These are phyloP conservation scores for Falco naumanni DNA, from an alignment of 2,797 vertebrate species.

Conservation along the genomic window DNA sequence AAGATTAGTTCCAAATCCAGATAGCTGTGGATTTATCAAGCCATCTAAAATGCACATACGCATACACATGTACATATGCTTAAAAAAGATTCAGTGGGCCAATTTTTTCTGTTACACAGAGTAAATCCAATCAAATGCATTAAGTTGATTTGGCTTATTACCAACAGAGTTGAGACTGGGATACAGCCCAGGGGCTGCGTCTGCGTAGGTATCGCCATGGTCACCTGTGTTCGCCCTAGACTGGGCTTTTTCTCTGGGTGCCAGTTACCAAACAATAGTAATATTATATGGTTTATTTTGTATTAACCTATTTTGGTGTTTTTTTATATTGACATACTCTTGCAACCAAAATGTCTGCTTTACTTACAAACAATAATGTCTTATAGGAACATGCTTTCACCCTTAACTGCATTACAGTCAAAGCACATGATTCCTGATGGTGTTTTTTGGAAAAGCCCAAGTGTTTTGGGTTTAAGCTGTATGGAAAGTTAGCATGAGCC, in stretches of 20 bases:
- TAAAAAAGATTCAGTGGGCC: neutral
- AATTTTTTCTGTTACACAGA: neutral
- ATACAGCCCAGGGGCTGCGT: neutral
- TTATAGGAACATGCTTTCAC: neutral
- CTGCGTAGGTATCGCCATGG: neutral
- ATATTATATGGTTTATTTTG: neutral
- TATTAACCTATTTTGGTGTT: neutral
- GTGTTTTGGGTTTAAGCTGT: neutral
- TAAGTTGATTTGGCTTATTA: neutral
- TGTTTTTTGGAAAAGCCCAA: neutral
- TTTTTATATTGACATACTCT: neutral
- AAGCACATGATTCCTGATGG: neutral
- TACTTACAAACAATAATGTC: neutral
- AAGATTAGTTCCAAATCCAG: slow-evolving; percentile 60
- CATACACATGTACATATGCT: neutral
- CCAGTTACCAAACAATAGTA: neutral
- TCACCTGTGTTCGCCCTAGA: neutral
- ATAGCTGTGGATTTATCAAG: slow-evolving; percentile 64
- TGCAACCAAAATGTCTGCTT: neutral
- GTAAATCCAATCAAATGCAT: slow-evolving; percentile 29
- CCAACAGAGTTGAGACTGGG: neutral
- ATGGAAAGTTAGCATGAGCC: neutral
- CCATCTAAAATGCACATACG: neutral
- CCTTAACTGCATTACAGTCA: neutral
- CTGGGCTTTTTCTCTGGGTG: neutral